phyloP scores from a whole-genome alignment of 2,888 invertebrate species.

The Agriopis aurantiaria region DNA sequence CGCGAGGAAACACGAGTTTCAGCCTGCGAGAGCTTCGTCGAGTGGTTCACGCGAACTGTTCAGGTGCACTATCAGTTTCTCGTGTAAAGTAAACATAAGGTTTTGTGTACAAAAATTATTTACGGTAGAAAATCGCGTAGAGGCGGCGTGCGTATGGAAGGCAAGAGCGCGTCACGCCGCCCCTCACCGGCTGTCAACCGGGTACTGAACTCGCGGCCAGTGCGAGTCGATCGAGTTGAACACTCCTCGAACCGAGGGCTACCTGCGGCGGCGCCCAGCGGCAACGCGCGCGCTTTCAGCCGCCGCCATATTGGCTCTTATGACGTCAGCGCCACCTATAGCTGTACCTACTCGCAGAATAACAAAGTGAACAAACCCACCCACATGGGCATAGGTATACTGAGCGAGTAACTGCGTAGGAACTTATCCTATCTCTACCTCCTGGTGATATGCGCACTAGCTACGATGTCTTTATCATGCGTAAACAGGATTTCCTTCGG shows the following conservation, averaged over 20 bases:
- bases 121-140: conserved; percentile 79
- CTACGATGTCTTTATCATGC: not conserved
- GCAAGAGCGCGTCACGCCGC: conserved; percentile 71
- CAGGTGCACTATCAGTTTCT: conserved; percentile 54
- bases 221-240: conserved; percentile 64
- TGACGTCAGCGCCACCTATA: conserved; percentile 70
- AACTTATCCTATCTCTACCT: conserved; percentile 13
- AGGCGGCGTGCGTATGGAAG: conserved; percentile 78
- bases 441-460: conserved; percentile 16
- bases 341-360: conserved; percentile 24
- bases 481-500: conserved; percentile 17
- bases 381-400: conserved; percentile 19
- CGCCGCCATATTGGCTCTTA: conserved; percentile 74
- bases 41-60: conserved; percentile 22
- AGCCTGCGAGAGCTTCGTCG: conserved; percentile 49
- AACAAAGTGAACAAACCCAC: conserved; percentile 31
- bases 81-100: conserved; percentile 58
- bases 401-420: conserved; percentile 17
- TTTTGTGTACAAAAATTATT: conserved; percentile 75
- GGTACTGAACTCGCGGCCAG: conserved; percentile 76
- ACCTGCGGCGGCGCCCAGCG: conserved; percentile 58
- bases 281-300: conserved; percentile 72
- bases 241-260: conserved; percentile 61
- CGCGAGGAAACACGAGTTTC: conserved; percentile 57
- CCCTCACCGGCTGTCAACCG: conserved; percentile 85